Conservation (phyloP, 2,888 invertebrate genomes). For the Aplocera efformata region DNA sequence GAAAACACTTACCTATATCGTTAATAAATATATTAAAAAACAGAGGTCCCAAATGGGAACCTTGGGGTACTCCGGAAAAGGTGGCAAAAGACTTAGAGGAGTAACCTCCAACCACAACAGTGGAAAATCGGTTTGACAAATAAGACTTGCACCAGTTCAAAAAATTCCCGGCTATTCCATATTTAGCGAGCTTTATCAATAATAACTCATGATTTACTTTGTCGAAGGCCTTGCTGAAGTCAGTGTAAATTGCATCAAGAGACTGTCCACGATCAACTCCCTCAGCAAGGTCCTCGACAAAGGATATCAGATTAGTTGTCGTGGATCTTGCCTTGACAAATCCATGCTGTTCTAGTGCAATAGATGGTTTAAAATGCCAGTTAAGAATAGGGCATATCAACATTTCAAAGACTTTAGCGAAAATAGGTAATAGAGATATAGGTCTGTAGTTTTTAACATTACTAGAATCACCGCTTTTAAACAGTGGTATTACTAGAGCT, state of each 20-base stretch:
- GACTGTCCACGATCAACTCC: background rate
- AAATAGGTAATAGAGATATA: background rate
- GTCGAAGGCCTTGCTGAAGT: constrained; percentile 4
- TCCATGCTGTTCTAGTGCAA: background rate
- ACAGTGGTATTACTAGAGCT: background rate
- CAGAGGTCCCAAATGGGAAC: too few species aligned
- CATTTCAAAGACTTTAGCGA: constrained; percentile 1
- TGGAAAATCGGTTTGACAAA: too few species aligned
- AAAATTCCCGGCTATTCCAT: background rate
- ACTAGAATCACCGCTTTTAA: constrained; percentile 1
- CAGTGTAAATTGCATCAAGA: background rate
- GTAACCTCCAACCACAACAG: background rate
- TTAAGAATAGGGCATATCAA: background rate
- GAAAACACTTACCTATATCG: too few species aligned
- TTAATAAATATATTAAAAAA: too few species aligned
- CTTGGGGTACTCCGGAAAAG: too few species aligned
- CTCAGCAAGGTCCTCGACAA: constrained; percentile 1
- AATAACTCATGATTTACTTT: constrained; percentile 1
- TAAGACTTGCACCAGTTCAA: too few species aligned
- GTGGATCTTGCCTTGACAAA: too few species aligned
- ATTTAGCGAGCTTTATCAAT: background rate
- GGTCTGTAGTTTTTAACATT: background rate
- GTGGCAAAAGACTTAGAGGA: background rate
- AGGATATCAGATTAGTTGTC: constrained; percentile 1
- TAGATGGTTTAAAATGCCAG: background rate